Evolutionary conservation across 2,888 invertebrate species (phyloP).

Genomic region (Andrena trimmerana): DNA sequence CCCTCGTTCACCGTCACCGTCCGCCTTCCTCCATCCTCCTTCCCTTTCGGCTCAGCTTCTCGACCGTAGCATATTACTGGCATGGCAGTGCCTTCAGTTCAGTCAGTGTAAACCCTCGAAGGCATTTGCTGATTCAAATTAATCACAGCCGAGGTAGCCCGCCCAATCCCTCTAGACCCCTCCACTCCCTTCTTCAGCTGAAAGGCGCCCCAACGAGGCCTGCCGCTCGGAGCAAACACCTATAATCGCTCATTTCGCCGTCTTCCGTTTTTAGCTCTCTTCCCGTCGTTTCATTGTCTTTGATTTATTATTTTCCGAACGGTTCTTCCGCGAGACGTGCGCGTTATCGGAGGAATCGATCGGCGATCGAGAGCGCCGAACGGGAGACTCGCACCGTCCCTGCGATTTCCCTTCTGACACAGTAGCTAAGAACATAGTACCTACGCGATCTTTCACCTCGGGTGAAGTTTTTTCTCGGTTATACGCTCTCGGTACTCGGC

Average conservation of each 20-base stretch:
- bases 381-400: too few relatives aligned
- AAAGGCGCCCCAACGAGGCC: conserved; percentile 52
- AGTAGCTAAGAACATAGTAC: conserved; percentile 14
- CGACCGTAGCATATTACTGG: conserved; percentile 76
- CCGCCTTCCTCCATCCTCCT: conserved; percentile 60
- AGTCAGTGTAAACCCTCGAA: conserved; percentile 81
- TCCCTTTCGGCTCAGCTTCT: conserved; percentile 62
- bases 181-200: conserved; percentile 13
- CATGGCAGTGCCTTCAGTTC: conserved; percentile 78
- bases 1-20: conserved; percentile 48
- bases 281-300: conserved; percentile 1
- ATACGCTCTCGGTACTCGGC: conserved; percentile 3
- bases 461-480: conserved; percentile 9
- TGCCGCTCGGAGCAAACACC: conserved; percentile 52
- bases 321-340: background rate
- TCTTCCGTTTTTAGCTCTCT: background rate
- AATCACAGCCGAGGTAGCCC: conserved; percentile 82
- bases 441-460: background rate
- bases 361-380: background rate
- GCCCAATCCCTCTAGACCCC: conserved; percentile 54
- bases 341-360: background rate
- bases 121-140: conserved; percentile 85
- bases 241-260: conserved; percentile 55
- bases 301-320: background rate
- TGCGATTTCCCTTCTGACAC: background rate